Conservation (phyloP, 2,113 vertebrate species). For the Anser cygnoides region DNA sequence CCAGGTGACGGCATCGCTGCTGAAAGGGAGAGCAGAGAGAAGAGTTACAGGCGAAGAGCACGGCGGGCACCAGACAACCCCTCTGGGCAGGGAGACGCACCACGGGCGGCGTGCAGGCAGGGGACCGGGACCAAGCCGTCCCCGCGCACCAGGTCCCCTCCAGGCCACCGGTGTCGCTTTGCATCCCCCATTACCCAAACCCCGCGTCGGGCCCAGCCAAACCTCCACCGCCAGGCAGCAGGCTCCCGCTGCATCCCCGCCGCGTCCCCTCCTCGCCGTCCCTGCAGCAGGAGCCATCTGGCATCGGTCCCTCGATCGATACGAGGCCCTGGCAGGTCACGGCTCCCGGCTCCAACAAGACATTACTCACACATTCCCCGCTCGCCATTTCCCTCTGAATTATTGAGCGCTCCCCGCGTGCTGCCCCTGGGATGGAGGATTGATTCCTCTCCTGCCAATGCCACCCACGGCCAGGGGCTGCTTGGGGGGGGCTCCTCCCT, state of each 20-base stretch:
- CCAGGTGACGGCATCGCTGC: slow-evolving; percentile 91
- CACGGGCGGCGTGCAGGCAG: no score
- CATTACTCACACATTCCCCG: slow-evolving; percentile 41
- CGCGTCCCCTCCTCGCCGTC: neutral
- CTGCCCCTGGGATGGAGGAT: slow-evolving; percentile 39
- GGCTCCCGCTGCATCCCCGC: neutral
- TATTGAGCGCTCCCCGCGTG: slow-evolving; percentile 50
- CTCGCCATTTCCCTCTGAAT: slow-evolving; percentile 53
- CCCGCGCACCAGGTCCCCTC: no score
- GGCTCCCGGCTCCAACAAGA: slow-evolving; percentile 19
- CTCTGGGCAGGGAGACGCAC: neutral
- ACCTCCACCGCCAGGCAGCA: neutral
- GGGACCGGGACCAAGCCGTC: no score
- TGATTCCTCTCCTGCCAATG: slow-evolving; percentile 37
- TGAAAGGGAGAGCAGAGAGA: slow-evolving; percentile 79
- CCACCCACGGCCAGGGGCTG: neutral
- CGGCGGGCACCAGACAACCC: neutral
- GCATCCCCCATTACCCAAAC: neutral
- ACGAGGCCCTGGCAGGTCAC: slow-evolving; percentile 41
- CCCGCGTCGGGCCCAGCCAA: neutral
- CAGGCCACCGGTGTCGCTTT: no score
- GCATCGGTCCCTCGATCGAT: slow-evolving; percentile 27
- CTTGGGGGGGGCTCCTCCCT: neutral
- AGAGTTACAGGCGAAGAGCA: slow-evolving; percentile 56
- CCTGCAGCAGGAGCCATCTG: slow-evolving; percentile 28